Base-by-base conservation (phyloP, 2,888 invertebrate species). In the Trissoscelio sp. region DNA sequence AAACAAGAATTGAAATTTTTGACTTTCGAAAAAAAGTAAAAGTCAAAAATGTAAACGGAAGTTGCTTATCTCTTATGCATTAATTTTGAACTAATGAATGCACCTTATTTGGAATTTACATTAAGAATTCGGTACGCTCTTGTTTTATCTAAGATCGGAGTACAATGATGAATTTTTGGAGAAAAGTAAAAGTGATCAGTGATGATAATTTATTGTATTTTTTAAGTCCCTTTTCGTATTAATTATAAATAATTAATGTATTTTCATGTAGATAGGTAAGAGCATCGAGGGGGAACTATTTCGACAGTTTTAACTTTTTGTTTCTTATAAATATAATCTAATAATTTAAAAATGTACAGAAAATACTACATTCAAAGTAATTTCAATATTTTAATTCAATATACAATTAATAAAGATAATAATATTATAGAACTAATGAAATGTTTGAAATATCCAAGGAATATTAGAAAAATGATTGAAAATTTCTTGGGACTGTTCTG, bases 1-100 rank as follows among this genome's bases (percentile, higher is more conserved):
- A 24, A 7, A 11, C 11, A 34, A 9, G 11, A 34, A 34, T 34
- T 46, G 4, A 18, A 18, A 20, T 53, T 53, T 53, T 53, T 16
- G 4, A 53, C 1, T 57, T 34, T 20, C 16, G 37, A 7, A 22
- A 46, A 51, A 64, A 64, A 64, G 64, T 64, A 51, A 64, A 51
- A 64, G 34, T 64, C 20, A 20, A 57, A 57, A 34, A 18, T 34
- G 31, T 37, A 55, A 48, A 14, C 39, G 39, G 39, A 39, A 39
- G 12, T 9, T 55, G 12, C 34, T 55, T 55, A 55, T 55, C 34
- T 55, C 12, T 2, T 18, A 53, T 53, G 53, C 53, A 28, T 53
- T 31, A 5, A 28, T 28, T 53, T 28, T 24, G 3, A 14, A 12
- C 3, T 53, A 28, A 53, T 28, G 31, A 53, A 53, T 53, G 53